Base-by-base conservation (phyloP, 2,888 invertebrate species). In the Romanomermis culicivorax region DNA sequence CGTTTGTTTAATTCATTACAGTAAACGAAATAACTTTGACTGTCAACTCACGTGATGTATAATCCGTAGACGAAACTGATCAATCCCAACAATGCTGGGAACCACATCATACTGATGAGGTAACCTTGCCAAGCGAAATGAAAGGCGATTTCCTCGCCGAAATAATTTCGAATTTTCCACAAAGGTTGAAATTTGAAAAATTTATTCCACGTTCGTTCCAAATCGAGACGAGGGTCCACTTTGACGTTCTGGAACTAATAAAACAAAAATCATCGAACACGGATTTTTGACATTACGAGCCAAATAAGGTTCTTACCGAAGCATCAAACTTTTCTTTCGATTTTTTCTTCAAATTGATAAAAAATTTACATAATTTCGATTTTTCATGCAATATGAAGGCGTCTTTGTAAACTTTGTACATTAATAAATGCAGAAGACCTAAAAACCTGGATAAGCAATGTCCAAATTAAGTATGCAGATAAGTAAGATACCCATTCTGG, bases 71-170 rank as follows among this genome's bases (percentile, higher is more conserved):
- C 57, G 59, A 73, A 72, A 4, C 71, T 65, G 30, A 60, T 60
- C 7, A 72, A 29, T 4, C 73, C 73, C 58, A 71, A 65, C 1
- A 72, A 11, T 49, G 70, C 67, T 0, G 73, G 72, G 1, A 72
- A 60, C 70, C 70, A 71, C 11, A 73, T 61, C 2, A 71, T 63
- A 1, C 67, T 62, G 2, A 70, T 63, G 26, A 72, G 62, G 26
- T 67, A 66, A 1, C 72, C 73, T 14, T 69, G 66, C 72, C 72
- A 73, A 1, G 72, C 73, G 61, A 73, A 73, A 59, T 73, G 72
- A 36, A 73, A 67, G 0, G 68, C 72, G 57, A 73, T 71, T 59
- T 71, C 70, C 59, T 73, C 72, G 3, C 73, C 72, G 61, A 72
- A 73, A 59, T 73, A 73, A 59, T 72, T 68, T 20, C 71, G 60